Evolutionary conservation across 1,140 invertebrate species (phyloP).

Genomic region (Sogatella furcifera): DNA sequence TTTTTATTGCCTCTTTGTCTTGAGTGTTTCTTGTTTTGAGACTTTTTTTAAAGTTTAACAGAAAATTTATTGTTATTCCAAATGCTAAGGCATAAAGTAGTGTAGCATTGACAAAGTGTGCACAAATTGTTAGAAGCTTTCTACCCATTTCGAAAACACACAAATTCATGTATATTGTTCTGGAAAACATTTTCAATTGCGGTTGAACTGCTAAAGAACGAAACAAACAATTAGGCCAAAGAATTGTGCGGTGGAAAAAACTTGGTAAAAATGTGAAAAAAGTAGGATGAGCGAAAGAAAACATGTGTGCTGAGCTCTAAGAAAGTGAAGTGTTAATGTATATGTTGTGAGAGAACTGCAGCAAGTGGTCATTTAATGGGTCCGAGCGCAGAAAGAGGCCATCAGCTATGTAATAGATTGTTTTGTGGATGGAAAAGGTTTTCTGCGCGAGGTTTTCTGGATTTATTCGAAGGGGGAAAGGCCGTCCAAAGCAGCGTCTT

Average conservation of each 20-base stretch:
- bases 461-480: not conserved
- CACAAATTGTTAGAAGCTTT: too few species aligned
- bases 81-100: too few species aligned
- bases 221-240: not conserved
- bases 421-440: not conserved
- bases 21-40: too few species aligned
- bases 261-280: too few species aligned
- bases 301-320: not conserved
- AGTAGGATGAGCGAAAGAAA: too few species aligned
- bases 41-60: too few species aligned
- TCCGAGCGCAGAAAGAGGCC: not conserved
- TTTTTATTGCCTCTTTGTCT: too few species aligned
- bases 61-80: too few species aligned
- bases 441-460: not conserved
- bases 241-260: not conserved
- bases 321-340: constrained; percentile 3
- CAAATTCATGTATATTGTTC: too few species aligned
- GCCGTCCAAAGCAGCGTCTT: not conserved
- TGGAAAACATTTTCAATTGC: too few species aligned
- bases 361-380: not conserved
- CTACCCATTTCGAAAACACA: too few species aligned
- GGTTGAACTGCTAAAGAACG: not conserved
- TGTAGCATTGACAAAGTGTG: too few species aligned
- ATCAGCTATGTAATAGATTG: constrained; percentile 1
- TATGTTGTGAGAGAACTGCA: not conserved